These are phyloP conservation scores for Epinephelus awoara DNA, from an alignment of 2,797 vertebrate species.

Conservation along the genomic window DNA sequence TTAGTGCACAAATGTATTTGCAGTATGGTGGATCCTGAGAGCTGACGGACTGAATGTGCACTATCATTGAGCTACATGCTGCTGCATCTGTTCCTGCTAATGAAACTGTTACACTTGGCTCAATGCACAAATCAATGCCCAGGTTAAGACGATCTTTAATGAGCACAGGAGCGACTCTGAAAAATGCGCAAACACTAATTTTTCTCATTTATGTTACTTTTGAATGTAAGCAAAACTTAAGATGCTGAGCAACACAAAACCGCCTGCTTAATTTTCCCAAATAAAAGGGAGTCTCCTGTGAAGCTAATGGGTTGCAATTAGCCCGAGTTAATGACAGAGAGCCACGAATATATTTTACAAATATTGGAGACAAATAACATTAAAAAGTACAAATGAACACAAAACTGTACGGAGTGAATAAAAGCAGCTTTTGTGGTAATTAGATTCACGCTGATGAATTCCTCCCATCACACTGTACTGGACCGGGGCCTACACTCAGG, in stretches of 20 bases:
- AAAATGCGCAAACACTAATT: conserved; percentile 8
- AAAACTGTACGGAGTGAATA: conserved; percentile 26
- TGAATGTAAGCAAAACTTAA: conserved; percentile 28
- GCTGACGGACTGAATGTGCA: not conserved
- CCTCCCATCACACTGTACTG: conserved; percentile 26
- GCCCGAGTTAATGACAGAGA: conserved; percentile 58
- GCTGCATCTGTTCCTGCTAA: conserved; percentile 30
- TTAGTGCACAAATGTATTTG: conserved; percentile 4
- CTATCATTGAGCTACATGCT: not conserved
- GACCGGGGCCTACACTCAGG: conserved; percentile 38
- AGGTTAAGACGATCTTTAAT: conserved; percentile 37
- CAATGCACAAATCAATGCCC: conserved; percentile 40
- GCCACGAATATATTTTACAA: conserved; percentile 36
- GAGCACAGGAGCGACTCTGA: not conserved
- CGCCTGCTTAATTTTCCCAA: conserved; percentile 38
- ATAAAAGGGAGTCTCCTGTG: conserved; percentile 51
- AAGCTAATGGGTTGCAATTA: conserved; percentile 67
- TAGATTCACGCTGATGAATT: conserved; percentile 46
- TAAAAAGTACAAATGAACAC: conserved; percentile 41
- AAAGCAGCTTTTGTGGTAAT: conserved; percentile 41
- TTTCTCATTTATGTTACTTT: conserved; percentile 26
- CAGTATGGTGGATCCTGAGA: not conserved
- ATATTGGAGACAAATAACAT: conserved; percentile 46
- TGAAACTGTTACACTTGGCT: conserved; percentile 36
- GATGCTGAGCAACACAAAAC: conserved; percentile 40